Evolutionary conservation across 1,140 invertebrate genomes (phyloP), one percentile per base, ranked within the genome.

Genomic region (Temnothorax longispinosus): DNA sequence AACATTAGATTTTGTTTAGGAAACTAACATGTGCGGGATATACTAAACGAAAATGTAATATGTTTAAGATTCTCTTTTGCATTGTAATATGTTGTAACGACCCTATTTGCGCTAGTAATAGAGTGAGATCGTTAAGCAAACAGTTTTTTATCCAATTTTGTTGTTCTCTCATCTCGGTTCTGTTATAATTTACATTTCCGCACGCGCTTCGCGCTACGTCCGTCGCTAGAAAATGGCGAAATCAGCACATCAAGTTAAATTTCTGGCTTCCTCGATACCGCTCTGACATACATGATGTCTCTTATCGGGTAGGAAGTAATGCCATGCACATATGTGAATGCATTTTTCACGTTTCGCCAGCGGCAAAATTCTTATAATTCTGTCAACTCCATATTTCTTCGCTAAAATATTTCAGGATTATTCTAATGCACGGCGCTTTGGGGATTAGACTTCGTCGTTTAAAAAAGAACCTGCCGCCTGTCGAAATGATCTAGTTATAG

Each of bases 391-490:
- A 54, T 35, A 35, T 38, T 62, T 74, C 32, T 38, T 75, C 32
- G 41, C 13, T 18, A 62, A 84, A 35, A 50, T 84, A 84, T 75
- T 75, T 50, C n/a, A 58, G 13, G 44, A 75, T 75, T 72, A 82
- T 72, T 74, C 41, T 47, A 41, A 74, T 15, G 15, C 27, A 32
- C 2, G 6, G 15, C 32, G 41, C 35, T 38, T 11, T 27, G 3
- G 41, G 38, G 38, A 18, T 67, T 44, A 72, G 54, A 50, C 47
- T 38, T 82, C 11, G 18, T 58, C 18, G 5, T 64, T 69, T 41
- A 13, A 52, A 6, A 41, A 38, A 41, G 18, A 18, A n/a, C 10
- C 7, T 15, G 27, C 18, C 6, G 13, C 8, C 2, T 81, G 11
- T 72, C n/a, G 13, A 84, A 58, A 74, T 44, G 21, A 77, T 74